These are phyloP conservation scores for Gallinago paraguaiae DNA, from an alignment of 2,113 vertebrate genomes.

Conservation along the genomic window DNA sequence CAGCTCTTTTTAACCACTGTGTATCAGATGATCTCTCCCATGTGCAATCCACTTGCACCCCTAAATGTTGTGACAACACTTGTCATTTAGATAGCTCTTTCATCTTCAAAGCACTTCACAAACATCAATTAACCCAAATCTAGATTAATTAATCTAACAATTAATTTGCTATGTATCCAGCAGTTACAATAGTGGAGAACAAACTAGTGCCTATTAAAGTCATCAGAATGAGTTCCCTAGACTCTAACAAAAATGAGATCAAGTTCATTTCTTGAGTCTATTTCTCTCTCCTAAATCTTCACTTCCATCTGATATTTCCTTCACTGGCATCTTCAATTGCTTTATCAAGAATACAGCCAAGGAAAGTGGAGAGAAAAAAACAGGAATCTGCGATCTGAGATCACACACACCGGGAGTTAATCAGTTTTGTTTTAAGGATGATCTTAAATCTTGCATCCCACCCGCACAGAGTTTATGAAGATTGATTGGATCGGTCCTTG, in stretches of 20 bases:
- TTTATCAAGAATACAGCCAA: background rate
- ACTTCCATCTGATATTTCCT: background rate
- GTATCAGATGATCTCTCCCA: background rate
- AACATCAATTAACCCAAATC: slow-evolving; percentile 48
- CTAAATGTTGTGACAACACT: slow-evolving; percentile 6
- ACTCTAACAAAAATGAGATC: background rate
- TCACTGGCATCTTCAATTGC: background rate
- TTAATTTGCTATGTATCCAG: background rate
- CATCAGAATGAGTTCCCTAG: background rate
- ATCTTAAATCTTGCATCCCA: background rate
- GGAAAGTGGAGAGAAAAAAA: background rate
- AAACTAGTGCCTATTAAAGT: background rate
- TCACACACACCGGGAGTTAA: background rate
- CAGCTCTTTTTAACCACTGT: background rate
- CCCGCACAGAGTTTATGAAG: background rate
- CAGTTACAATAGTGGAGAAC: background rate
- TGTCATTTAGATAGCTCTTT: slow-evolving; percentile 30
- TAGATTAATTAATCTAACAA: slow-evolving; percentile 42
- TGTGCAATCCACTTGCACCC: background rate
- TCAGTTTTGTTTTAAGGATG: background rate
- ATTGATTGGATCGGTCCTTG: background rate
- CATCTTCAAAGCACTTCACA: slow-evolving; percentile 45
- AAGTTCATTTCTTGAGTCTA: background rate
- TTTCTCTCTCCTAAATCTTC: background rate
- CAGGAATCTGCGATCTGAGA: background rate